Conservation (phyloP, 2,888 invertebrate species). For the Cerastis leucographa region DNA sequence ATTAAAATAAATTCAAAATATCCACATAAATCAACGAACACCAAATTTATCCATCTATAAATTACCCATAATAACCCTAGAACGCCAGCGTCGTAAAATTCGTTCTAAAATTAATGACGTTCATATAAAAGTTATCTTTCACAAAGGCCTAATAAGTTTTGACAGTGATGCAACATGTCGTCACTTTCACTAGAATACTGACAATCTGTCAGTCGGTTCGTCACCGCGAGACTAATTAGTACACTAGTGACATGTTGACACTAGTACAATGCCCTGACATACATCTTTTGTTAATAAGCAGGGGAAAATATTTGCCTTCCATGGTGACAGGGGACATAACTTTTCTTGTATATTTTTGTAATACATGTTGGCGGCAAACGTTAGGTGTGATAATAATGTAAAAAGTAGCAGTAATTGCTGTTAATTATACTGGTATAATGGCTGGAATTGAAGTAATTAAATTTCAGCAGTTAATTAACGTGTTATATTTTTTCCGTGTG, state of each 20-base stretch:
- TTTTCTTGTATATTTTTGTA: conserved; percentile 40
- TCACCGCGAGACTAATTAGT: conserved; percentile 66
- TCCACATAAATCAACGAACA: conserved; percentile 46
- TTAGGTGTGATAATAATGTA: conserved; percentile 32
- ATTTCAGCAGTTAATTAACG: conserved; percentile 28
- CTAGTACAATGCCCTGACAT: conserved; percentile 57
- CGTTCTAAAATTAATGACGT: conserved; percentile 54
- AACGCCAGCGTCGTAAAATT: conserved; percentile 47
- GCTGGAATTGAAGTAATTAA: conserved; percentile 38
- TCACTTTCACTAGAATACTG: conserved; percentile 66
- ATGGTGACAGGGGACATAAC: conserved; percentile 48
- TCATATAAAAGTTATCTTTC: conserved; percentile 57
- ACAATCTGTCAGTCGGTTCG: conserved; percentile 53
- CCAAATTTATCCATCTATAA: conserved; percentile 49
- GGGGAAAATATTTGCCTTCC: conserved; percentile 59
- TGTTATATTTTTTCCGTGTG: conserved; percentile 23
- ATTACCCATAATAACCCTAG: conserved; percentile 59
- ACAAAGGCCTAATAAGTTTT: conserved; percentile 57
- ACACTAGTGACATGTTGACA: conserved; percentile 64
- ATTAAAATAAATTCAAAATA: conserved; percentile 44
- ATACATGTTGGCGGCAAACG: not conserved
- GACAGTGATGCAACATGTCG: conserved; percentile 59
- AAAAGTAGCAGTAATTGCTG: conserved; percentile 42
- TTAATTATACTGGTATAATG: conserved; percentile 42
- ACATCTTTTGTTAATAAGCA: conserved; percentile 59